Evolutionary conservation across 2,797 vertebrate genomes (phyloP).

Genomic region (Xiphorhynchus erythropygius): DNA sequence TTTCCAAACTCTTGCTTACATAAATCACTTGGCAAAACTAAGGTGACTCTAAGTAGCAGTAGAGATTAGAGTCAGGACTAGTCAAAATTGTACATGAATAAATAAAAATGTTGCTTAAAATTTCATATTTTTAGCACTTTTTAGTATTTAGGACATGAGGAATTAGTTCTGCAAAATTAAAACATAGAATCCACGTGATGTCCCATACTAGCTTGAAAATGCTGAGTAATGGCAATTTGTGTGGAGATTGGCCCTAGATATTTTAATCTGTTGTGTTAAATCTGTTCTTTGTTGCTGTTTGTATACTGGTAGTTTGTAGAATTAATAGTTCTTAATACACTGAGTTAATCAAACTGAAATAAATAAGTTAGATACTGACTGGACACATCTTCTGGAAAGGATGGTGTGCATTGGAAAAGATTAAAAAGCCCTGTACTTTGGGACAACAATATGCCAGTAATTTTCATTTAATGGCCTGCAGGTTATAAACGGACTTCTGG

Average conservation of each 20-base stretch:
- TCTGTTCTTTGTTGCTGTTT: background rate
- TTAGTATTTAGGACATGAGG: background rate
- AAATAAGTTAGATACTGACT: background rate
- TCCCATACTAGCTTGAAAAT: background rate
- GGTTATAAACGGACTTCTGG: background rate
- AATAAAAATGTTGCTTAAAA: background rate
- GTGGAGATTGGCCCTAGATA: background rate
- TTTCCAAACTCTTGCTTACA: background rate
- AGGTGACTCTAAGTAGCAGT: background rate
- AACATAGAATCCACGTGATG: background rate
- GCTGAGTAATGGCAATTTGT: background rate
- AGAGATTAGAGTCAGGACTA: background rate
- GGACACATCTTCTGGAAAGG: background rate
- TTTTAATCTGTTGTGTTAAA: background rate
- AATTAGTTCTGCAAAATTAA: background rate
- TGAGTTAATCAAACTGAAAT: background rate
- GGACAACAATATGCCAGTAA: background rate
- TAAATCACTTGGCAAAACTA: background rate
- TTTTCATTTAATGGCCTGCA: background rate
- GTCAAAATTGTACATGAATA: background rate
- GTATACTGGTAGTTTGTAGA: background rate
- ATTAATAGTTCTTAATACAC: background rate
- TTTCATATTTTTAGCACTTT: background rate
- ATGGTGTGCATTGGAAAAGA: background rate
- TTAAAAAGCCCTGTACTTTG: background rate